A percentile compares a stretch with the other conserved stretches of the same genome.
Conservation (phyloP, 2,113 vertebrate species). For the Cnemophilus loriae region DNA sequence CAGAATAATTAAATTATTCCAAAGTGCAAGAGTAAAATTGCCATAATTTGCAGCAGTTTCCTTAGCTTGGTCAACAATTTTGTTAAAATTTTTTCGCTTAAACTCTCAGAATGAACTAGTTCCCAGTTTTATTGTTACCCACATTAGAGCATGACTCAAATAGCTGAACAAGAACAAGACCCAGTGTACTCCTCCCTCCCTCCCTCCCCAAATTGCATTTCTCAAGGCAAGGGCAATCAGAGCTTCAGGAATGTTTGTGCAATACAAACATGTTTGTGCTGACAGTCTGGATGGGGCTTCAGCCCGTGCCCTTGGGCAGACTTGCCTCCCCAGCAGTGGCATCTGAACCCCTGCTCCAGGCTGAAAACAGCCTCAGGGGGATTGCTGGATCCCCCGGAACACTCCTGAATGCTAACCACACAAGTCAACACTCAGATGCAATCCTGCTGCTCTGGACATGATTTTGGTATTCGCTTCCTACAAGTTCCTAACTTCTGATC, state of each 20-base stretch:
- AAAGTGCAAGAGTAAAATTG: background rate
- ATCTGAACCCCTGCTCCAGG: background rate
- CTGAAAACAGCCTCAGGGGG: background rate
- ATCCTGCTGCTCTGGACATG: background rate
- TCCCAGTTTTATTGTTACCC: background rate
- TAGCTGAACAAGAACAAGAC: background rate
- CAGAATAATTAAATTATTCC: background rate
- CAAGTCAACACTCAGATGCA: background rate
- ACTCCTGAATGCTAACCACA: background rate
- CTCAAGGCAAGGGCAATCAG: background rate
- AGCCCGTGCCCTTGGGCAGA: background rate
- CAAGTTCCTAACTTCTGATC: background rate
- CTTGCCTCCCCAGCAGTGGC: rapidly evolving
- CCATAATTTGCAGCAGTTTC: background rate
- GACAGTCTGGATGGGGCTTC: background rate
- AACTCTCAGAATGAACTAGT: background rate
- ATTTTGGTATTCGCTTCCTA: background rate
- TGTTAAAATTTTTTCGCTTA: background rate
- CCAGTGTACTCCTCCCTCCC: background rate
- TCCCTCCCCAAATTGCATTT: background rate
- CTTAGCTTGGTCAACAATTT: background rate
- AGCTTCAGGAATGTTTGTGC: background rate
- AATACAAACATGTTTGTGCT: background rate
- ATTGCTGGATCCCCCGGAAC: background rate
- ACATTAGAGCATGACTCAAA: background rate